Evolutionary conservation across 1,140 invertebrate genomes (phyloP).

Genomic region (Venustaconcha ellipsiformis): DNA sequence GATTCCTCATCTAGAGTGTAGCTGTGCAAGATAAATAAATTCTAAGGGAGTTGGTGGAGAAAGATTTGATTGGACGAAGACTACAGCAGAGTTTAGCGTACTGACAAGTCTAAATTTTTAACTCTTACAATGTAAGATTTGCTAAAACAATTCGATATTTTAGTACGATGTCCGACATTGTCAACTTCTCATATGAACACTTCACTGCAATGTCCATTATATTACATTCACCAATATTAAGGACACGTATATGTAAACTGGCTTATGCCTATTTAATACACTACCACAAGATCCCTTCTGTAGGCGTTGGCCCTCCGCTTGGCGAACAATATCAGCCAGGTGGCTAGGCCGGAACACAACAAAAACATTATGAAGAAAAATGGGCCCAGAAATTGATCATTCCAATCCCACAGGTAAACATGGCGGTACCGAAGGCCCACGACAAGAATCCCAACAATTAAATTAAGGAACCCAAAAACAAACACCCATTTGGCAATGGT

Average conservation of each 20-base stretch:
- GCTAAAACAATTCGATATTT: background rate
- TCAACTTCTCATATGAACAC: background rate
- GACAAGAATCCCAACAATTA: slow-evolving; percentile 52
- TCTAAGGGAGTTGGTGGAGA: no score
- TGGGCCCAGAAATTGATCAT: slow-evolving; percentile 58
- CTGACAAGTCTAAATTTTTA: no score
- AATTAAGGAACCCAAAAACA: slow-evolving; percentile 36
- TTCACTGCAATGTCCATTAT: background rate
- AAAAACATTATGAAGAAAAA: slow-evolving; percentile 58
- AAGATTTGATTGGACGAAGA: no score
- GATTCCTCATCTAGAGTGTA: no score
- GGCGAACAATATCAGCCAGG: slow-evolving; percentile 46
- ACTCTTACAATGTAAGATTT: no score
- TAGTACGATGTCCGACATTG: background rate
- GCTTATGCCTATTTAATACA: background rate
- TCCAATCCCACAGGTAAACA: slow-evolving; percentile 59
- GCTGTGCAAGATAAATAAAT: no score
- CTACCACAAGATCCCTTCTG: slow-evolving; percentile 54
- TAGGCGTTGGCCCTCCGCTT: slow-evolving; percentile 54
- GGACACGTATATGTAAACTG: background rate
- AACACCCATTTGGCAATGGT: slow-evolving; percentile 34
- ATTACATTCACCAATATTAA: background rate
- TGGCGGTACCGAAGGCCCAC: slow-evolving; percentile 53
- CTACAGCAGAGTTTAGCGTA: no score
- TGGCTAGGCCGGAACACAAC: slow-evolving; percentile 41